Evolutionary conservation across 2,888 invertebrate genomes (phyloP), one percentile per base, ranked within the genome.

Genomic region (Lasioglossum lativentre): DNA sequence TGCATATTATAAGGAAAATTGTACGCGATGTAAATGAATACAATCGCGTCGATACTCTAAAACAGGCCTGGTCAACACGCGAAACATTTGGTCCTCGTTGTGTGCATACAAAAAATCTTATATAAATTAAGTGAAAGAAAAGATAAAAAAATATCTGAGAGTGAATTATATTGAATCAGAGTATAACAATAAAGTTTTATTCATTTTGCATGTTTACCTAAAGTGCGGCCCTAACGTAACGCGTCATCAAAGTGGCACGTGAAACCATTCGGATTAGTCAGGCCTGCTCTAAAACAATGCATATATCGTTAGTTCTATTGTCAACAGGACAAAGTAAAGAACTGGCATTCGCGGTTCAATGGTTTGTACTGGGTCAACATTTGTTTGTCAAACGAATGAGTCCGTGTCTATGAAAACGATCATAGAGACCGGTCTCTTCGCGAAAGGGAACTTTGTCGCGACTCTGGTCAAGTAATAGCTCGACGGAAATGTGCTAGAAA

Each of bases 391-490:
- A 23, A n/a, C 23, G 52, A 52, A 23, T 10, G 23, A 52, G 52
- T n/a, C 8, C 23, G 23, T 19, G 45, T 10, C 23, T 52, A 52
- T 52, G 52, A 52, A 19, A 52, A 52, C 23, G 52, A 52, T n/a
- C 52, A 10, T 52, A 63, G 30, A 27, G 16, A 30, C 27, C 59
- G 59, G 59, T 30, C 59, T 30, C 59, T 63, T 63, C 59, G 68
- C 68, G 68, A 38, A 63, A 63, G 59, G 59, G 16, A 63, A 63
- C 59, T 63, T 63, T 30, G 59, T 63, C 59, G 59, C 59, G 27
- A 2, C 59, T 63, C 59, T 6, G 59, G 59, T 5, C 16, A 16
- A 63, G 59, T 27, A 23, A 52, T n/a, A 52, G 8, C 52, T 10
- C 16, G 30, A 16, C 14, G 59, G 59, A 63, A 63, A 63, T 16